Evolutionary conservation across 2,113 vertebrate genomes (phyloP), one percentile per base, ranked within the genome.

Genomic region (Holacanthus passer): DNA sequence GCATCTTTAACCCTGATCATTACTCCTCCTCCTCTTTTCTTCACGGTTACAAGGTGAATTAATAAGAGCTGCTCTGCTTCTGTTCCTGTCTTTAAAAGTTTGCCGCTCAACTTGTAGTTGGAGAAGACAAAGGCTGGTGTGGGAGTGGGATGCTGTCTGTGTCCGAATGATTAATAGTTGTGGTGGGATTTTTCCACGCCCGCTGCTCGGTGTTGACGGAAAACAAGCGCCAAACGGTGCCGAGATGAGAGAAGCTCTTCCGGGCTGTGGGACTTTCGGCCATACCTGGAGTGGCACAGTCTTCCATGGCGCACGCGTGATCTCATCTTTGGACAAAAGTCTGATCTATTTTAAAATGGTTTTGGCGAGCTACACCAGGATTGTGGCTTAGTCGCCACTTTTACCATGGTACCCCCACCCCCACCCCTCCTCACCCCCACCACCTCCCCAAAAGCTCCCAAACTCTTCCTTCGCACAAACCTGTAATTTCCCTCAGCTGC

Each of bases 141-240:
- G 87, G 85, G 89, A 85, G 93, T 95, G 92, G 92, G 94, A 88
- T 72, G 91, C 77, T 65, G 91, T 87, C 93, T 88, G 73, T 92
- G 94, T 92, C 92, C 94, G 90, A 84, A 91, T 97, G 96, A 97
- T 96, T 96, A 96, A 97, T 97, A 91, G 93, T 92, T 89, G 92
- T 89, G 86, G 72, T 87, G 79, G 89, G 85, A 85, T 91, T 94
- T 92, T 90, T 93, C 92, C 92, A 91, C 92, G 92, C 93, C 93
- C 92, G 92, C 91, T 91, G 82, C 89, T 91, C 83, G 72, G 84
- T 92, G 92, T 89, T 93, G 93, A 93, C 88, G 89, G 91, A 93
- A 94, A 93, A 92, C 89, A 87, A 93, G 93, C 90, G 82, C 85
- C 93, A 93, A 95, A 93, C 84, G 80, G 83, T 85, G 89, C 81